Percentiles rank a stretch among this genome's conserved stretches.
These are phyloP conservation scores for Hemicentrotus pulcherrimus DNA, from an alignment of 35 echinoderm and acorn worm genomes.

Conservation along the genomic window DNA sequence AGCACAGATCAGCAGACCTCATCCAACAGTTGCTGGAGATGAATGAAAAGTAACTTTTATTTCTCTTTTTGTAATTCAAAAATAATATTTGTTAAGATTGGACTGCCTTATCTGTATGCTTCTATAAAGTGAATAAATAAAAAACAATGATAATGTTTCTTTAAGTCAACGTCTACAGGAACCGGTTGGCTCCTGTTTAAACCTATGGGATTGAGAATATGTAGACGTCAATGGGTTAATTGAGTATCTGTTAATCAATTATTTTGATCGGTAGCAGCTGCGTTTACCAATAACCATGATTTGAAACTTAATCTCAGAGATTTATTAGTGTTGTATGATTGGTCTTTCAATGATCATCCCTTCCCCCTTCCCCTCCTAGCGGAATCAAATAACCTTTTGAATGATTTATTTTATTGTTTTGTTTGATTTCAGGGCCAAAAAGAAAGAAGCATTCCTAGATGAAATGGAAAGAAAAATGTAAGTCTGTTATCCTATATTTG, in stretches of 20 bases:
- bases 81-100: not conserved
- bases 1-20: conserved; percentile 63
- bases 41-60: conserved; percentile 71
- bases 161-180: too few relatives aligned
- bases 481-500: not conserved
- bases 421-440: conserved; percentile 60
- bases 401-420: not conserved
- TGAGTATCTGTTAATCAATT: too few relatives aligned
- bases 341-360: too few relatives aligned
- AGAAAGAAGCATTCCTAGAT: conserved; percentile 71
- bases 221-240: too few relatives aligned
- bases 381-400: too few relatives aligned
- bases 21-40: conserved; percentile 71
- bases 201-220: too few relatives aligned
- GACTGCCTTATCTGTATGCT: not conserved
- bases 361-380: too few relatives aligned
- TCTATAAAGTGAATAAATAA: not conserved
- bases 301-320: too few relatives aligned
- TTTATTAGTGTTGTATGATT: too few relatives aligned
- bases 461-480: conserved; percentile 78
- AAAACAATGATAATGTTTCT: not conserved
- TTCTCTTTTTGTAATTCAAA: not conserved
- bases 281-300: too few relatives aligned
- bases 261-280: too few relatives aligned
- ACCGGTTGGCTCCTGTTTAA: too few relatives aligned